These are phyloP conservation scores for Melitaea cinxia DNA, from an alignment of 1,140 invertebrate genomes.

Conservation along the genomic window DNA sequence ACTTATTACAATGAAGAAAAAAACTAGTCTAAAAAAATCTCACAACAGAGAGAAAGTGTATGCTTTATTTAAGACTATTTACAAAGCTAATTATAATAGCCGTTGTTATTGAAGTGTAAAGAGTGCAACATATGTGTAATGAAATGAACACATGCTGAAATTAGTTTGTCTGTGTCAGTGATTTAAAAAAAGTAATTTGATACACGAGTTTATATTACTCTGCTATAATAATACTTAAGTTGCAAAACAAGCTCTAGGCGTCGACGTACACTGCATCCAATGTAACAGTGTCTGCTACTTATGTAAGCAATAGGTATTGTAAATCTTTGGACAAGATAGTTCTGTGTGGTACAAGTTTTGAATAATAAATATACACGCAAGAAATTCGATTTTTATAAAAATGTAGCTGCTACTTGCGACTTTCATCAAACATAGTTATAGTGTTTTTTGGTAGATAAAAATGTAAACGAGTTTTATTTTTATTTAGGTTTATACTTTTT, in stretches of 20 bases:
- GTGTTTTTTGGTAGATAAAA: too few relatives aligned
- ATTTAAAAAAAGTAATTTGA: constrained; percentile 29
- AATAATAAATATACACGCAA: too few relatives aligned
- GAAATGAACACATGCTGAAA: constrained; percentile 16
- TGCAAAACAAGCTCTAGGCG: constrained; percentile 20
- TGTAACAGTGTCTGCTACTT: constrained; percentile 11
- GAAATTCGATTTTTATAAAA: too few relatives aligned
- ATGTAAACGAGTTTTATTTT: too few relatives aligned
- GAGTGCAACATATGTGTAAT: constrained; percentile 5
- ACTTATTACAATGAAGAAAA: neutral
- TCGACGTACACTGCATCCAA: constrained; percentile 21
- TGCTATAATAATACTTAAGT: constrained; percentile 21
- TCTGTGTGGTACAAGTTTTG: neutral
- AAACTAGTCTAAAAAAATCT: constrained; percentile 15
- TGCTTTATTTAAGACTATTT: constrained; percentile 6
- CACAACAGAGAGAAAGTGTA: constrained; percentile 16
- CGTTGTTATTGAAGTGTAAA: constrained; percentile 11
- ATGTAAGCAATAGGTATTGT: constrained; percentile 9
- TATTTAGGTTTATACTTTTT: too few relatives aligned
- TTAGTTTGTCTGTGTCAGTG: constrained; percentile 10
- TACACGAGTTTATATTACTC: constrained; percentile 27
- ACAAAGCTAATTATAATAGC: neutral
- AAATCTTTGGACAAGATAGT: neutral
- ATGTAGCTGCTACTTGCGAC: too few relatives aligned
- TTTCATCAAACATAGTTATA: too few relatives aligned